phyloP scores from a whole-genome alignment of 1,140 invertebrate genomes.

The Ylistrum balloti region DNA sequence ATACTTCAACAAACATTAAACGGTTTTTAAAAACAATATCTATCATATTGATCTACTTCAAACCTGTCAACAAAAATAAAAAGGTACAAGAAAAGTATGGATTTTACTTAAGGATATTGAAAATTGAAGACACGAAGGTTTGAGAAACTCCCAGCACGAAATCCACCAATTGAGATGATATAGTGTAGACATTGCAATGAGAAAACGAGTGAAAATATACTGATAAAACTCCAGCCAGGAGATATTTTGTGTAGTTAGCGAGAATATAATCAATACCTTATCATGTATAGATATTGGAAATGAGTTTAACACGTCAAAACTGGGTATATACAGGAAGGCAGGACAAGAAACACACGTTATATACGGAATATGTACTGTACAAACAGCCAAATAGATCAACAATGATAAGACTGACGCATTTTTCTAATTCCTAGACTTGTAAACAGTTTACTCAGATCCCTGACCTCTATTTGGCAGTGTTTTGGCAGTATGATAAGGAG shows the following conservation, averaged over 20 bases:
- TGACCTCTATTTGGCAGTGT: neutral
- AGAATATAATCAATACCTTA: neutral
- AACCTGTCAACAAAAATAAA: neutral
- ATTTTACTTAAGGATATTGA: neutral
- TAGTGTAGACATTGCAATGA: neutral
- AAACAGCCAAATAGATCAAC: neutral
- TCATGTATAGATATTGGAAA: neutral
- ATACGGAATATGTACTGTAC: neutral
- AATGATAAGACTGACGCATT: neutral
- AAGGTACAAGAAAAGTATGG: neutral
- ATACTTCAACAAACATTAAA: neutral
- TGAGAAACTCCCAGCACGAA: neutral
- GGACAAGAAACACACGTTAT: neutral
- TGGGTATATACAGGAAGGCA: neutral
- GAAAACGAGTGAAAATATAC: neutral
- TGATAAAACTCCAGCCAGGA: neutral
- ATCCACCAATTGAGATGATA: neutral
- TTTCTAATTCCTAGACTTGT: constrained; percentile 24
- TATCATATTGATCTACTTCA: neutral
- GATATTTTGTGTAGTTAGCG: neutral
- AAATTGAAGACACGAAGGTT: neutral
- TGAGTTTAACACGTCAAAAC: neutral
- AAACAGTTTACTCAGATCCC: neutral
- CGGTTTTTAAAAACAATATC: neutral
- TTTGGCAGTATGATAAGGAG: neutral